These are phyloP conservation scores for Drosophila prolongata DNA, from an alignment of 2,888 invertebrate species.

Conservation along the genomic window DNA sequence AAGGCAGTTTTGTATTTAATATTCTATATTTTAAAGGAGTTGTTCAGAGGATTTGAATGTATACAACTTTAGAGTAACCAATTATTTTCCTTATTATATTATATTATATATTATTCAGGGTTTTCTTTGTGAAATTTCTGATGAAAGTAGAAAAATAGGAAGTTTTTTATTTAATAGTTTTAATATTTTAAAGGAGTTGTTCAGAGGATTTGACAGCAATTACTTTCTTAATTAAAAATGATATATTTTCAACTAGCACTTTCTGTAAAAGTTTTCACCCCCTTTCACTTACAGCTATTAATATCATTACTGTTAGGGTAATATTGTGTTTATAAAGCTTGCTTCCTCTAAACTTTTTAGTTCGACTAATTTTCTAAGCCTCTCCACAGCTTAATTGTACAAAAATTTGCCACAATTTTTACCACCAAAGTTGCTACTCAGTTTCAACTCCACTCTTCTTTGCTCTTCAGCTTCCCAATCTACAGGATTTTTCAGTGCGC, in stretches of 20 bases:
- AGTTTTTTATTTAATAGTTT: too few relatives aligned
- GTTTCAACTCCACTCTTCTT: neutral
- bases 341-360: neutral
- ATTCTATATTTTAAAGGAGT: too few relatives aligned
- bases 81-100: too few relatives aligned
- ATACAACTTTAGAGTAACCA: too few relatives aligned
- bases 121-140: too few relatives aligned
- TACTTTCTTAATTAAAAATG: too few relatives aligned
- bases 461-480: neutral
- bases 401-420: slow-evolving; percentile 10
- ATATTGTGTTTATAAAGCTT: neutral
- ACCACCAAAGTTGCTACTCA: slow-evolving; percentile 3
- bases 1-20: neutral
- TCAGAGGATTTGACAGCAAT: too few relatives aligned
- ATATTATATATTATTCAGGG: neutral
- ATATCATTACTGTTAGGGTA: neutral
- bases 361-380: slow-evolving; percentile 12
- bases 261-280: too few relatives aligned
- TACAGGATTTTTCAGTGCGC: slow-evolving; percentile 1
- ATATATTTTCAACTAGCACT: too few relatives aligned
- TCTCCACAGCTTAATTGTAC: slow-evolving; percentile 6
- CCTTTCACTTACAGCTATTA: neutral
- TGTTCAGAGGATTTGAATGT: too few relatives aligned
- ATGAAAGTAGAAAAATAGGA: too few relatives aligned
- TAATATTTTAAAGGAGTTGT: too few relatives aligned